phyloP scores from a whole-genome alignment of 2,797 vertebrate species.

The Onychomys arenicola region DNA sequence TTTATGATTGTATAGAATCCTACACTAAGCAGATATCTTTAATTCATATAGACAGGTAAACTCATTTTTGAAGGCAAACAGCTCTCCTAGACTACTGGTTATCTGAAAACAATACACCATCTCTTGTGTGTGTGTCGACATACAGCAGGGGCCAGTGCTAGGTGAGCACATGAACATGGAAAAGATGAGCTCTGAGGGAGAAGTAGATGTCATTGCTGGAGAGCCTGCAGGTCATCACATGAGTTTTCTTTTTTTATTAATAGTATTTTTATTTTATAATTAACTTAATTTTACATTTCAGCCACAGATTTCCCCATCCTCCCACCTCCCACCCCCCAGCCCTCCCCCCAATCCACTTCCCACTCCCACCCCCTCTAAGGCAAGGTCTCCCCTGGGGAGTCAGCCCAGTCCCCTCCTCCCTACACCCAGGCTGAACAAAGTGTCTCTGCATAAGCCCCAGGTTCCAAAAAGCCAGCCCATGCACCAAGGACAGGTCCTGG shows the following conservation, averaged over 20 bases:
- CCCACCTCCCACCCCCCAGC: no score
- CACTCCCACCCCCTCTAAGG: no score
- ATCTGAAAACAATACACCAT: not conserved
- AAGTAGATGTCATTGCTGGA: not conserved
- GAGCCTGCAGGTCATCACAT: not conserved
- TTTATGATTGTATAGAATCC: not conserved
- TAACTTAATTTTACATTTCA: no score
- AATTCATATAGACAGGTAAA: not conserved
- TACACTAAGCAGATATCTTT: not conserved
- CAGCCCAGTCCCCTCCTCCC: no score
- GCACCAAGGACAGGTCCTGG: no score
- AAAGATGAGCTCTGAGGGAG: not conserved
- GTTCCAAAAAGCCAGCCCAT: no score
- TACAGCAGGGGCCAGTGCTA: not conserved
- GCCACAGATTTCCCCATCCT: no score
- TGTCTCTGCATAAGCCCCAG: no score
- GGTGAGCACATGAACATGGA: not conserved
- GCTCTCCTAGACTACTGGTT: not conserved
- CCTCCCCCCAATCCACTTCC: no score
- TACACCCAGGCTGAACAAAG: no score
- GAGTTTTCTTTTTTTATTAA: not conserved
- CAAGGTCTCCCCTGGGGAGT: no score
- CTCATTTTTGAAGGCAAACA: constrained; percentile 31
- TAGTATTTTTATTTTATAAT: no score
- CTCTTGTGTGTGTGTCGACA: not conserved